phyloP scores from a whole-genome alignment of 2,113 vertebrate genomes.

The Platichthys stellatus region DNA sequence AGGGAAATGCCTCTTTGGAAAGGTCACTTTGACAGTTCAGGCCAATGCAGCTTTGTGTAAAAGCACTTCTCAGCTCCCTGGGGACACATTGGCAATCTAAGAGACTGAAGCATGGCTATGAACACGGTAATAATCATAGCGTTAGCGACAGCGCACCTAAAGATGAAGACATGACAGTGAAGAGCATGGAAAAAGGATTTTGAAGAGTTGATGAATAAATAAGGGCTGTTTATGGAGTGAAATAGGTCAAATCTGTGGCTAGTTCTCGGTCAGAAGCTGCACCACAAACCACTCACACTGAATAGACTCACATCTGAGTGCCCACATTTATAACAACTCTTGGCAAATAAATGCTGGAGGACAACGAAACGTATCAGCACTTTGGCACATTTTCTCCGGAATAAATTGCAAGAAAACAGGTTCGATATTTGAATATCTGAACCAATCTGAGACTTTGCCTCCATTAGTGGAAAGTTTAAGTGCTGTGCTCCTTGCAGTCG shows the following conservation, averaged over 20 bases:
- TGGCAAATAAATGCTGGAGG: too few species aligned
- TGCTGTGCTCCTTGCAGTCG: constrained; percentile 1
- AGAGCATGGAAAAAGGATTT: neutral
- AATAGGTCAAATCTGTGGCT: neutral
- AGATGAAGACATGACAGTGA: constrained; percentile 1
- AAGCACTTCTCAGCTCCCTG: constrained; percentile 39
- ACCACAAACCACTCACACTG: neutral
- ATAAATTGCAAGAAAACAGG: neutral
- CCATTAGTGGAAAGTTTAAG: constrained; percentile 23
- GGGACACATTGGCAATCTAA: constrained; percentile 30
- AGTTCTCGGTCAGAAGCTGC: neutral
- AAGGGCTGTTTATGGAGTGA: constrained; percentile 19
- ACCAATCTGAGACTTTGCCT: neutral
- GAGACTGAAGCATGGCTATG: constrained; percentile 4
- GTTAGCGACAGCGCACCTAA: neutral
- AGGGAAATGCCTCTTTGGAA: constrained; percentile 19
- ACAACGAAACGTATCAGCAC: neutral
- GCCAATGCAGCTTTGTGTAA: constrained; percentile 44
- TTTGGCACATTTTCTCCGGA: neutral
- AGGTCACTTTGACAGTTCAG: constrained; percentile 57
- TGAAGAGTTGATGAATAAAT: constrained; percentile 30
- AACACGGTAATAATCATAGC: constrained; percentile 27
- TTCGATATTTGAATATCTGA: neutral
- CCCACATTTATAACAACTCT: too few species aligned
- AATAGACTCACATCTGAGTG: neutral